Conservation (phyloP, 1,140 invertebrate species). For the Pararge aegeria region DNA sequence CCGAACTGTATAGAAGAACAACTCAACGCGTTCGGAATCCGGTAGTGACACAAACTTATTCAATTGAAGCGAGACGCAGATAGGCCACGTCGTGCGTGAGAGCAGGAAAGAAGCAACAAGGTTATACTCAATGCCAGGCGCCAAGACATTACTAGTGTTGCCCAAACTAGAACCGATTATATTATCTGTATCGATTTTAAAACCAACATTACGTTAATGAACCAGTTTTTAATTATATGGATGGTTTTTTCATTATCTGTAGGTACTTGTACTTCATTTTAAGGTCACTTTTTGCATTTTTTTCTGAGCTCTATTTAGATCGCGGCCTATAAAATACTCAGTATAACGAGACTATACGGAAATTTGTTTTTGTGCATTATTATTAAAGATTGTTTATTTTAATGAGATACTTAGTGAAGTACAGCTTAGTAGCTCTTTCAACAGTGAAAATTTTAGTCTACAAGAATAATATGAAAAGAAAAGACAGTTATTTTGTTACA, state of each 20-base stretch:
- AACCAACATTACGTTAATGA: slow-evolving; percentile 26
- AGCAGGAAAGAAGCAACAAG: slow-evolving; percentile 59
- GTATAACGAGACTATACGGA: not conserved
- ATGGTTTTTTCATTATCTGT: slow-evolving; percentile 21
- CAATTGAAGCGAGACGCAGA: slow-evolving; percentile 46
- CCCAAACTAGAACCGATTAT: slow-evolving; percentile 38
- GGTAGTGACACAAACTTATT: slow-evolving; percentile 53
- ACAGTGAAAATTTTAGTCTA: too few species aligned
- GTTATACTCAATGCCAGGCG: slow-evolving; percentile 62
- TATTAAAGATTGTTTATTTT: not conserved
- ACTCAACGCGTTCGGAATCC: slow-evolving; percentile 56
- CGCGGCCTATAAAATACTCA: slow-evolving; percentile 18
- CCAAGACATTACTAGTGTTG: slow-evolving; percentile 41
- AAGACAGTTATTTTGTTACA: too few species aligned
- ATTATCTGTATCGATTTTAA: slow-evolving; percentile 35
- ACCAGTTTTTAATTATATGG: slow-evolving; percentile 31
- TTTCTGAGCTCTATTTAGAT: slow-evolving; percentile 11
- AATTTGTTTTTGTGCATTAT: slow-evolving; percentile 1
- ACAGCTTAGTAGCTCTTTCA: too few species aligned
- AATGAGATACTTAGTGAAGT: too few species aligned
- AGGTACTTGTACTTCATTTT: slow-evolving; percentile 21
- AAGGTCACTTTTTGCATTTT: slow-evolving; percentile 28
- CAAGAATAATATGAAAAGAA: too few species aligned
- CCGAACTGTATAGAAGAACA: slow-evolving; percentile 23
- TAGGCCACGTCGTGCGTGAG: slow-evolving; percentile 31